Evolutionary conservation across 2,113 vertebrate species (phyloP).

Genomic region (Eolophus roseicapilla): DNA sequence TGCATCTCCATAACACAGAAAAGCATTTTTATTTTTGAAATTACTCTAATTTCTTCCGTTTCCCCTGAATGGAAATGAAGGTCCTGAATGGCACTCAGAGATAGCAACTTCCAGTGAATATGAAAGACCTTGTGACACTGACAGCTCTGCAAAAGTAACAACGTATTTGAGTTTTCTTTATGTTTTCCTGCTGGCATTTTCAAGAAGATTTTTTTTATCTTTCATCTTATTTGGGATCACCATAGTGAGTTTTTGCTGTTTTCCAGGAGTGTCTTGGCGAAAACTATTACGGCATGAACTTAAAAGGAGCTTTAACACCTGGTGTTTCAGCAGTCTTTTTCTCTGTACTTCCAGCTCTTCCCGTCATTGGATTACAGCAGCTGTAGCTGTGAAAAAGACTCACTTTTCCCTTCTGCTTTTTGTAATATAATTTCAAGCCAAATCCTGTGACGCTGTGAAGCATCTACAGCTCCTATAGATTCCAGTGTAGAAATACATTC

Average conservation of each 20-base stretch:
- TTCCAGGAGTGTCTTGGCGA: background rate
- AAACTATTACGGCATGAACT: background rate
- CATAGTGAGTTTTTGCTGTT: background rate
- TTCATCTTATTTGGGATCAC: background rate
- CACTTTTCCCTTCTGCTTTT: constrained; percentile 10
- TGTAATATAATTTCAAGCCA: background rate
- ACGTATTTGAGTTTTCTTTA: background rate
- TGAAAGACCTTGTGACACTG: background rate
- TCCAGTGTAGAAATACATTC: background rate
- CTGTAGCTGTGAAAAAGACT: background rate
- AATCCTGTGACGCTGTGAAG: background rate
- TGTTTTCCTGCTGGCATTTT: background rate
- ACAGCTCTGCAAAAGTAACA: background rate
- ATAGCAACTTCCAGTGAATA: background rate
- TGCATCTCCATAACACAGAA: background rate
- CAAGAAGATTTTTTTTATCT: background rate
- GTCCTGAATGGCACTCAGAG: background rate
- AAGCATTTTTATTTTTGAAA: background rate
- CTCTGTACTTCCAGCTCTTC: background rate
- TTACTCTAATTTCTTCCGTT: background rate
- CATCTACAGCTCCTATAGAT: background rate
- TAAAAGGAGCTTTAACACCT: background rate
- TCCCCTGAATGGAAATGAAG: background rate
- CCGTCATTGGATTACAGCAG: background rate
- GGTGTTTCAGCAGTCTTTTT: background rate